Conservation (phyloP, 1,140 invertebrate genomes). For the Oedothorax gibbosus region DNA sequence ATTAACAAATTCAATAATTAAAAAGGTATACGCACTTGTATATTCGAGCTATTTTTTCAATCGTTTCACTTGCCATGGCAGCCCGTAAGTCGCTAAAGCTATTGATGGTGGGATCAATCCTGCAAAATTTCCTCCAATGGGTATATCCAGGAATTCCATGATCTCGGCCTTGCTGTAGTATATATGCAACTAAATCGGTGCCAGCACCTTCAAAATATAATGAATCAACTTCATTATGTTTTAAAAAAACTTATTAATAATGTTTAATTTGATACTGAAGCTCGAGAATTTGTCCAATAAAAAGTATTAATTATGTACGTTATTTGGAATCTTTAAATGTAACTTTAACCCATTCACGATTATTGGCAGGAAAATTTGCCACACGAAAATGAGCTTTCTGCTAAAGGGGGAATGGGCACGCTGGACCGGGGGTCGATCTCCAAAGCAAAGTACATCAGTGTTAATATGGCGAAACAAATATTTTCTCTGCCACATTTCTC, state of each 20-base stretch:
- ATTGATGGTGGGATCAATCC: constrained; percentile 73
- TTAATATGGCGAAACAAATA: too few relatives aligned
- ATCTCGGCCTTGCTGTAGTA: constrained; percentile 89
- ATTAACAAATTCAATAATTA: neutral
- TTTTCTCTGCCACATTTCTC: too few relatives aligned
- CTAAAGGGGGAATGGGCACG: too few relatives aligned
- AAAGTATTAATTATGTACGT: too few relatives aligned
- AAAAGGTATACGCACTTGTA: constrained; percentile 46
- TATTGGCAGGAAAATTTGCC: too few relatives aligned
- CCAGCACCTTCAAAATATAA: constrained; percentile 36
- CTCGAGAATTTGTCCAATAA: too few relatives aligned
- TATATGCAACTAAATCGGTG: constrained; percentile 87
- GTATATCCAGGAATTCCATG: constrained; percentile 88
- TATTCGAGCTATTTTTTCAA: constrained; percentile 71
- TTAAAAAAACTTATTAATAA: neutral
- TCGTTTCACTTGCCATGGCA: constrained; percentile 71
- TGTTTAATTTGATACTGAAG: neutral
- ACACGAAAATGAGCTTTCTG: too few relatives aligned
- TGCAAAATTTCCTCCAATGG: constrained; percentile 81
- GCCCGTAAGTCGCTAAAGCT: constrained; percentile 80
- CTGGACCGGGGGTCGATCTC: too few relatives aligned
- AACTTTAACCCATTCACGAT: too few relatives aligned
- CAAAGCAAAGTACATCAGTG: too few relatives aligned
- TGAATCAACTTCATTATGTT: too few relatives aligned
- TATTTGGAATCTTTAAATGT: too few relatives aligned